Evolutionary conservation across 2,797 vertebrate species (phyloP), one percentile per base, ranked within the genome.

Genomic region (Lateolabrax maculatus): DNA sequence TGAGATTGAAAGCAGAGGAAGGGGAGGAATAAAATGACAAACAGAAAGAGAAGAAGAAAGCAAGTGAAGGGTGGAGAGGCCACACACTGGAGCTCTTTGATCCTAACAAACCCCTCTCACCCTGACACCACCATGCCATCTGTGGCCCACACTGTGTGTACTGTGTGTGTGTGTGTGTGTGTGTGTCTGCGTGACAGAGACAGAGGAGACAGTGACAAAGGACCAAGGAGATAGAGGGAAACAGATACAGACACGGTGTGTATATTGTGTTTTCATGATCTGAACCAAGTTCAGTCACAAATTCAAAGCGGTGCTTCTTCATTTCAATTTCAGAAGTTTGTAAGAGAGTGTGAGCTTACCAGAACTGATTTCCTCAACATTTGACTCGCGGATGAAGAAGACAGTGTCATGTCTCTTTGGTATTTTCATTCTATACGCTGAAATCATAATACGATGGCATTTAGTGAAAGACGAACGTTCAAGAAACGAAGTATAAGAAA

Each of bases 111-210:
- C 92, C 89, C 87, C 88, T 93, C 93, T 91, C 90, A 91, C 90
- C 93, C 92, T 92, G 92, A 94, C 93, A 94, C 93, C 89, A 90
- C 83, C 90, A 87, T 88, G 89, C 93, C 93, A 94, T 94, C 93
- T 93, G 93, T 89, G 93, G 92, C 90, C 92, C 49, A 34, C 84
- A 65, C 81, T 55, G 79, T 58, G 70, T 75, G 85, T 60, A 55
- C n/a, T 70, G 72, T 72, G 72, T 71, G 77, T 53, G 65, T 71
- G 63, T 74, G 70, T 80, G 66, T 75, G 67, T 81, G 56, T 55
- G 74, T 53, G 72, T 57, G 69, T 37, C 66, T 58, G 71, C 64
- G 71, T 71, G 63, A 66, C 71, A 69, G 58, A 77, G 65, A 88
- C 41, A 89, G 80, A 86, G 70, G 75, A 71, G 65, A 80, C 55